Base-by-base conservation (phyloP, 2,888 invertebrate genomes). In the Eubasilissa splendida region DNA sequence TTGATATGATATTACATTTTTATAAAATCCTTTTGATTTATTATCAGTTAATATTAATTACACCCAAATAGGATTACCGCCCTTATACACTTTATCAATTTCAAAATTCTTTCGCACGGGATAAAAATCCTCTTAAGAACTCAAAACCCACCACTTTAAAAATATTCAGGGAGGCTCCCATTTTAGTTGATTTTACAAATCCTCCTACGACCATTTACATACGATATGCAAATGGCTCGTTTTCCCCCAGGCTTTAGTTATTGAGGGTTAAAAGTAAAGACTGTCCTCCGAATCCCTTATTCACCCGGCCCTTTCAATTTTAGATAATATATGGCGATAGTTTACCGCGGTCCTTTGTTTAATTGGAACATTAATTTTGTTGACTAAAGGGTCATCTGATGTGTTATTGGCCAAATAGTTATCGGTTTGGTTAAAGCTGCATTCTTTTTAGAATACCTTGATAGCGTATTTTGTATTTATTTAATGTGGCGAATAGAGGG, bases 161-260 rank as follows among this genome's bases (percentile, higher is more conserved):
- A 80, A 63, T 42, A 56, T 66, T 68, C 52, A 54, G 68, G 59
- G 71, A 76, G 63, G 71, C 52, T n/a, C 76, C 68, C 12, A 53
- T 70, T 82, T 77, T 82, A 83, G 83, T 83, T 83, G 83, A 83
- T 83, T 83, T 83, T 83, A 83, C 82, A 82, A 82, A 83, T 83
- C 83, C 82, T 82, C 79, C 83, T 80, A 53, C 73, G 76, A 80
- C 79, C 82, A 79, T 82, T 81, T 83, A 82, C 81, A 83, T 82
- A 83, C 82, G 82, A 82, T 83, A 83, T 83, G 83, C 80, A 82
- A 83, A 83, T 83, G 80, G 71, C 80, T 81, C 70, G 73, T 82
- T 82, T 63, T 42, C 7, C 80, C 80, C 80, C 77, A 42, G 58
- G 59, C 56, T 14, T 63, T 59, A 68, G 77, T 76, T 71, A 68